Conservation (phyloP, 2,113 vertebrate genomes). For the Emydura subglobosa region DNA sequence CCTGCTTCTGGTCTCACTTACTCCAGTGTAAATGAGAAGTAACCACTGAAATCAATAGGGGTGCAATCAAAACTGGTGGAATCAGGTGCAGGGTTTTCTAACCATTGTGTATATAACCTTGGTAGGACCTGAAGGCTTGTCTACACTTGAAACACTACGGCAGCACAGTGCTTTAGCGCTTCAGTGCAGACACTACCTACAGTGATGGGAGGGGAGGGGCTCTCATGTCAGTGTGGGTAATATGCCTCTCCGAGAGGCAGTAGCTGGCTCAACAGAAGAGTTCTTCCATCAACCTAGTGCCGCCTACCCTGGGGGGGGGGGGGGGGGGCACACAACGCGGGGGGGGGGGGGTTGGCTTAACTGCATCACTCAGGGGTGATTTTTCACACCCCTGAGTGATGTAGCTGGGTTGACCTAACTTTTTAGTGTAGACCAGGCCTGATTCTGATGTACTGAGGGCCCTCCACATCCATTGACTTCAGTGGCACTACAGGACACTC, state of each 20-base stretch:
- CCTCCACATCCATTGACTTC: not conserved
- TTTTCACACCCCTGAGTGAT: not conserved
- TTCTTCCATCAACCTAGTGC: not conserved
- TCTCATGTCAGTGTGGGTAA: not conserved
- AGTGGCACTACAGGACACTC: not conserved
- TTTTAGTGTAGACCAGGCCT: not conserved
- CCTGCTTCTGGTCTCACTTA: not conserved
- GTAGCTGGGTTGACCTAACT: not conserved
- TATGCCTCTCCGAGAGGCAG: not conserved
- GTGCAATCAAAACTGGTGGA: not conserved
- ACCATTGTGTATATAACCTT: not conserved
- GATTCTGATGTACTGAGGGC: not conserved
- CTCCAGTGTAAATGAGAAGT: not conserved
- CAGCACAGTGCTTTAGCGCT: not conserved
- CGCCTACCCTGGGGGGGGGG: not conserved
- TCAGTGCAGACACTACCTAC: not conserved
- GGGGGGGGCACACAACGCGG: too few relatives aligned
- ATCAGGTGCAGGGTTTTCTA: not conserved
- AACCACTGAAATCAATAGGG: not conserved
- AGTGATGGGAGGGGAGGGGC: not conserved
- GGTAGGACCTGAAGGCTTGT: not conserved
- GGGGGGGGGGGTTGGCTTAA: not conserved
- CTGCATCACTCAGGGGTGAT: not conserved
- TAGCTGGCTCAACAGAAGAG: not conserved
- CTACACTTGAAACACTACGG: not conserved